Evolutionary conservation across 2,888 invertebrate genomes (phyloP).

Genomic region (Drosophila fulvimacula): DNA sequence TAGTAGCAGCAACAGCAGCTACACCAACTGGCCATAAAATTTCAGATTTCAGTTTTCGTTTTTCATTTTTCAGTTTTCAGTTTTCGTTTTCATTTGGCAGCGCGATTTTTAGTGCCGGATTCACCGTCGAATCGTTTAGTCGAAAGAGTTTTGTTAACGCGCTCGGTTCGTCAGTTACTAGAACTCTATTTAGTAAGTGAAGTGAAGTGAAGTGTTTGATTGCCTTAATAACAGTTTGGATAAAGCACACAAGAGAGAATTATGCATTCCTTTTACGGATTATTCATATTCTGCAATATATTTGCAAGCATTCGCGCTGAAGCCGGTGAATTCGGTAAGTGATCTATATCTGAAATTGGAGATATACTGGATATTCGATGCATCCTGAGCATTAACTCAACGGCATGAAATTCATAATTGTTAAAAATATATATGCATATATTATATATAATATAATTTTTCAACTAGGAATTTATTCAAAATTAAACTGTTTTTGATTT

Average conservation of each 20-base stretch:
- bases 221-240: not conserved
- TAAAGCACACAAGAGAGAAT: conserved; percentile 27
- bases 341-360: not conserved
- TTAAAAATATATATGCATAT: no score
- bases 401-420: no score
- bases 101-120: conserved; percentile 47
- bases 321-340: conserved; percentile 76
- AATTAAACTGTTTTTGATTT: no score
- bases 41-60: conserved; percentile 68
- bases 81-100: conserved; percentile 66
- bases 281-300: conserved; percentile 52
- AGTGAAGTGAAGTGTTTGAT: conserved; percentile 21
- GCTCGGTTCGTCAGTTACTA: conserved; percentile 49
- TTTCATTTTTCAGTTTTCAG: conserved; percentile 28
- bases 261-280: conserved; percentile 46
- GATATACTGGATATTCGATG: no score
- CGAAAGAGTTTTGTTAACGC: conserved; percentile 52
- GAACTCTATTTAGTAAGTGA: conserved; percentile 8
- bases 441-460: no score
- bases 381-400: no score
- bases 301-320: conserved; percentile 59
- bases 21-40: conserved; percentile 52
- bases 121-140: conserved; percentile 51
- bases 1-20: conserved; percentile 20
- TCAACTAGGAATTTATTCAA: no score